Conservation (phyloP, 2,113 vertebrate genomes). For the Turdus rufiventris region DNA sequence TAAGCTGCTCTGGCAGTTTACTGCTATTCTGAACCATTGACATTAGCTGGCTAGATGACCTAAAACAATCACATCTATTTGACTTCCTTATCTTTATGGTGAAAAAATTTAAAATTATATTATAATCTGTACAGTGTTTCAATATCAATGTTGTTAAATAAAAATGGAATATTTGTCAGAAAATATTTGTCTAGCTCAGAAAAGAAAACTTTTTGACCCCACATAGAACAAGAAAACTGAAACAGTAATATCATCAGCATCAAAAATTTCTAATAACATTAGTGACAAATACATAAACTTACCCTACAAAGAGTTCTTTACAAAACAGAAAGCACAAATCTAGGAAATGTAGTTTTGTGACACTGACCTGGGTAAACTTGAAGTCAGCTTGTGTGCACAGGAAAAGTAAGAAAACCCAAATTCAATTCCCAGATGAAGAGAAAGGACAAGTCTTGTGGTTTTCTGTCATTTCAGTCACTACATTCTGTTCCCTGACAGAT, state of each 20-base stretch:
- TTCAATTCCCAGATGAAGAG: background rate
- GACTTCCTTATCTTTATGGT: background rate
- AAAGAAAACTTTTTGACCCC: background rate
- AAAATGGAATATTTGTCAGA: background rate
- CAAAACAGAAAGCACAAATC: background rate
- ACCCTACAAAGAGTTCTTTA: background rate
- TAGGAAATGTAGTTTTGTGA: background rate
- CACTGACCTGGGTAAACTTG: background rate
- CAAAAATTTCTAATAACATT: background rate
- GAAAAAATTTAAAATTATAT: background rate
- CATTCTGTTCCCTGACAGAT: background rate
- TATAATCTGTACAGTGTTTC: background rate
- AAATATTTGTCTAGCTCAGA: background rate
- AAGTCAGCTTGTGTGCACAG: background rate
- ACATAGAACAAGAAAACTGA: accelerated
- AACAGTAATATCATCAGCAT: background rate
- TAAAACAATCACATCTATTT: background rate
- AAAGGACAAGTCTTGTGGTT: background rate
- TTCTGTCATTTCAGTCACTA: background rate
- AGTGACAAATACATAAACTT: background rate
- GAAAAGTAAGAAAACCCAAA: background rate
- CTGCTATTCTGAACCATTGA: background rate
- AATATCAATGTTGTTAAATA: background rate
- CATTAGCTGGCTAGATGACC: background rate
- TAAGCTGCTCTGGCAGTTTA: background rate